Evolutionary conservation across 2,113 vertebrate genomes (phyloP), one percentile per base, ranked within the genome.

Genomic region (Pituophis catenifer): DNA sequence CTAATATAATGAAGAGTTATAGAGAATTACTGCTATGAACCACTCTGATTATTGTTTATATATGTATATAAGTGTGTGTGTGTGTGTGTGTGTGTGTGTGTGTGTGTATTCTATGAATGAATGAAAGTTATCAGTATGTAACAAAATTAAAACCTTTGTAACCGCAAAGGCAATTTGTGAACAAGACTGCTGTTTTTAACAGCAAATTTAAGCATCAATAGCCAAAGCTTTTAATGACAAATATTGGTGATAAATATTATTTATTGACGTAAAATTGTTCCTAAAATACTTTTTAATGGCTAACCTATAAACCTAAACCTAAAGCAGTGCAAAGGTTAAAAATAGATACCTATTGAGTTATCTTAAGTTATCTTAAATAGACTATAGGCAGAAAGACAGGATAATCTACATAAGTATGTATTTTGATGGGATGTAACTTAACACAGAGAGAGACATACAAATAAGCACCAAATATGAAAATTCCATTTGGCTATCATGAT

Each of bases 111-210:
- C 65, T 70, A 29, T n/a, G 13, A 54, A 38, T 55, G 52, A 54
- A 85, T 91, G 44, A 59, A 89, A 33, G 12, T 89, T 55, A 89
- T 19, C 8, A 44, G 91, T 93, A 59, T 59, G 2, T 59, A 92
- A 50, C 38, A 92, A 85, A 93, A 53, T 21, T 53, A 90, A 93
- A 94, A 81, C 3, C 87, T 93, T 38, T 90, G 9, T 4, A 65
- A 33, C 1, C 7, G 24, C 57, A 90, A 26, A 54, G 52, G 26
- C 86, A 88, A 88, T 52, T 29, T 88, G 11, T 15, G 13, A 53
- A n/a, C 52, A 26, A 29, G 50, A 29, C 5, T 65, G 10, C 62
- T 12, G 8, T 12, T 26, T 52, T 87, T 87, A 50, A 87, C 21
- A 86, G 38, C 38, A 48, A 48, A 21, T 86, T 86, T 19, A 10